A percentile compares a stretch with the other conserved stretches of the same genome.
Conservation (phyloP, 2,888 invertebrate species). For the Athalia circularis region DNA sequence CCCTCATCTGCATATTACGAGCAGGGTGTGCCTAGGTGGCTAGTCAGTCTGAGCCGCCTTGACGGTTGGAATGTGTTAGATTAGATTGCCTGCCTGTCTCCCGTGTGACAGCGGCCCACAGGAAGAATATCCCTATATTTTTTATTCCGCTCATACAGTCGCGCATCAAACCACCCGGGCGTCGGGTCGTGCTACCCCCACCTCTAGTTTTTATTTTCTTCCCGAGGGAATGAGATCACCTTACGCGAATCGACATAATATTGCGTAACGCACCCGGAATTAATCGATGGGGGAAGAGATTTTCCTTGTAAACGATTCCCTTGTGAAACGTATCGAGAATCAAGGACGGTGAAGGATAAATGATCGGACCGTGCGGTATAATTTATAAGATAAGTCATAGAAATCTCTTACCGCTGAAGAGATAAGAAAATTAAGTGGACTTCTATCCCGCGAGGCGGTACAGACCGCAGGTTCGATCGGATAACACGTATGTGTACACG, state of each 20-base stretch:
- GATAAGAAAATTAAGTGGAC: not conserved
- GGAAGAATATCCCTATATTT: conserved; percentile 29
- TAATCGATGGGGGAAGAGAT: not conserved
- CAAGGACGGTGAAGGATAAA: not conserved
- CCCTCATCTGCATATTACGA: conserved; percentile 68
- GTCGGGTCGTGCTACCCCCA: no score
- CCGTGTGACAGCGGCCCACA: conserved; percentile 31
- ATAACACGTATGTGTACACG: conserved; percentile 8
- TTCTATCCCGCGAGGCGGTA: not conserved
- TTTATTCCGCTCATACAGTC: conserved; percentile 1
- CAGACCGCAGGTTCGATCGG: conserved; percentile 20
- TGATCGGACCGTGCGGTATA: not conserved
- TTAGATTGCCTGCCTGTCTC: conserved; percentile 57
- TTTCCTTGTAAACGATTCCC: not conserved
- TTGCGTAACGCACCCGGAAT: not conserved
- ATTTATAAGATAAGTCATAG: not conserved
- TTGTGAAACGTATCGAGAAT: not conserved
- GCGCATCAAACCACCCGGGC: not conserved
- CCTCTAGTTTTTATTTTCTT: not conserved
- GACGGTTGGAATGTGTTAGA: conserved; percentile 61
- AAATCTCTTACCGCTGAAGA: not conserved
- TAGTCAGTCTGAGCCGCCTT: conserved; percentile 52
- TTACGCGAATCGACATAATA: not conserved
- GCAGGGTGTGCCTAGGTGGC: conserved; percentile 62
- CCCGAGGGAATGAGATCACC: not conserved